A percentile compares a stretch with the other conserved stretches of the same genome.
phyloP scores from a whole-genome alignment of 1,140 invertebrate species.

The Rhysida immarginata region DNA sequence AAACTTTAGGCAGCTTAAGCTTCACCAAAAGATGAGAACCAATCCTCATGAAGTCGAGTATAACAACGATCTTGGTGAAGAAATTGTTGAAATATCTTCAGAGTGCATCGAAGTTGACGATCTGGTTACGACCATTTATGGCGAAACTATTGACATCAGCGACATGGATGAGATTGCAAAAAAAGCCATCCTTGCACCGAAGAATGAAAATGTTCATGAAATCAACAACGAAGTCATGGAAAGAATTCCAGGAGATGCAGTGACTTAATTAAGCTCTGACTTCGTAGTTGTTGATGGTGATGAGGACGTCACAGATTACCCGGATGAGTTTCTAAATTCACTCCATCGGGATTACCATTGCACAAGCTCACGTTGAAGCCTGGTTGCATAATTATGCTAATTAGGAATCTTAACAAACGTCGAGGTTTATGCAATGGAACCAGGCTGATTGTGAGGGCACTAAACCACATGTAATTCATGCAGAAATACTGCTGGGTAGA shows the following conservation, averaged over 20 bases:
- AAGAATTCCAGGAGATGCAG: neutral
- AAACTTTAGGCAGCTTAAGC: conserved; percentile 12
- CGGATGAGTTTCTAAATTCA: conserved; percentile 13
- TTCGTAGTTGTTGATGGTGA: neutral
- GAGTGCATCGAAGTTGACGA: neutral
- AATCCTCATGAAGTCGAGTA: conserved; percentile 11
- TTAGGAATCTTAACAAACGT: conserved; percentile 14
- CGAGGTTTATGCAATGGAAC: conserved; percentile 18
- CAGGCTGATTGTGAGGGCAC: conserved; percentile 9
- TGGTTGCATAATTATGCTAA: conserved; percentile 17
- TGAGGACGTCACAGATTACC: conserved; percentile 1
- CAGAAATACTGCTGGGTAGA: neutral
- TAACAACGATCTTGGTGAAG: conserved; percentile 16
- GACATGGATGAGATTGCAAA: neutral
- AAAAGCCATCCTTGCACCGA: neutral
- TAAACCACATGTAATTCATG: neutral
- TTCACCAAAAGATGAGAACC: conserved; percentile 20
- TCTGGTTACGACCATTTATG: neutral
- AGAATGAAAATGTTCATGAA: neutral
- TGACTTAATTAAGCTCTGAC: neutral
- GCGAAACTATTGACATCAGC: neutral
- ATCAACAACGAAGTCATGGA: neutral
- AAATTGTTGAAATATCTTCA: conserved; percentile 10
- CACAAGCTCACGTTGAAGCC: conserved; percentile 16
- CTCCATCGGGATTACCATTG: conserved; percentile 16